Evolutionary conservation across 2,888 invertebrate species (phyloP).

Genomic region (Strigamia crassipes): DNA sequence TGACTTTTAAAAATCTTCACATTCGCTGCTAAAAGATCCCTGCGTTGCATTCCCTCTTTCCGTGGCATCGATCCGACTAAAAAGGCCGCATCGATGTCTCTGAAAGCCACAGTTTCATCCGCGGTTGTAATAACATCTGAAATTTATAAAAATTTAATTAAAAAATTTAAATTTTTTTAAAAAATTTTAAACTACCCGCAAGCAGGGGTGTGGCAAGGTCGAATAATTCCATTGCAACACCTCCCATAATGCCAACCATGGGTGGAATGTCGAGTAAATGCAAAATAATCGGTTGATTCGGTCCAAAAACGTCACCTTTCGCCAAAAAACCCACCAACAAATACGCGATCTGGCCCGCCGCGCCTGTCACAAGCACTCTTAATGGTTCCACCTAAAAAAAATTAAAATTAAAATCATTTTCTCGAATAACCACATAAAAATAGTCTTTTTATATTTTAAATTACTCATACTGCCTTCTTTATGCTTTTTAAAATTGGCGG

Average conservation of each 20-base stretch:
- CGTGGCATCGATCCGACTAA: constrained; percentile 98
- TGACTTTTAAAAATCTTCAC: constrained; percentile 98
- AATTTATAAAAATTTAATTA: constrained; percentile 47
- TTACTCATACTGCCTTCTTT: too few species aligned
- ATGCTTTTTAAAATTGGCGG: too few species aligned
- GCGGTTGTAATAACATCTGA: constrained; percentile 80
- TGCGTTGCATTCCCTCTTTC: constrained; percentile 97
- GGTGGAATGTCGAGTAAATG: constrained; percentile 92
- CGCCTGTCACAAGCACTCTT: constrained; percentile 94
- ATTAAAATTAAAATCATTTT: too few species aligned
- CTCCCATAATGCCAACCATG: constrained; percentile 95
- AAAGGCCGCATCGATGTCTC: constrained; percentile 93
- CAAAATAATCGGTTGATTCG: constrained; percentile 80
- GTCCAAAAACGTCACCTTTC: constrained; percentile 94
- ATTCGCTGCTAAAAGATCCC: constrained; percentile 95
- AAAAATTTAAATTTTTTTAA: not conserved
- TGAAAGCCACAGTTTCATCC: constrained; percentile 89
- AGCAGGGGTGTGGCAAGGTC: constrained; percentile 94
- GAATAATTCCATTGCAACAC: constrained; percentile 95
- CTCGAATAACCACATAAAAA: too few species aligned
- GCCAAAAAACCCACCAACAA: constrained; percentile 92
- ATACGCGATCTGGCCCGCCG: constrained; percentile 99
- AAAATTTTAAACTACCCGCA: constrained; percentile 62
- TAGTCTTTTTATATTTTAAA: too few species aligned
- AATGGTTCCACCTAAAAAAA: constrained; percentile 65